A percentile compares a stretch with the other conserved stretches of the same genome.
Evolutionary conservation across 2,888 invertebrate genomes (phyloP).

Genomic region (Drosophila suboccidentalis): DNA sequence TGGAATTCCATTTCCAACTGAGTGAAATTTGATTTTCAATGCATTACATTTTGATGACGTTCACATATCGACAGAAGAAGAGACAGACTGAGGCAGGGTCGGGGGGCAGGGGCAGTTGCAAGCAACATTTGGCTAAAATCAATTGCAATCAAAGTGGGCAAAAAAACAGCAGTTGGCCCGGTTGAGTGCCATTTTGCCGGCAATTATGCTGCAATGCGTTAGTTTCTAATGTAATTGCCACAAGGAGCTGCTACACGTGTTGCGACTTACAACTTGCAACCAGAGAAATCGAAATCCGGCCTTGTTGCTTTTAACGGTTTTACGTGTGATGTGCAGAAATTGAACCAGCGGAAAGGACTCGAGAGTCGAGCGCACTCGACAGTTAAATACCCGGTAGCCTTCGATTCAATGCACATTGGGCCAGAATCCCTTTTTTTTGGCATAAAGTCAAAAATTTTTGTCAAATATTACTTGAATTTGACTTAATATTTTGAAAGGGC

Average conservation of each 20-base stretch:
- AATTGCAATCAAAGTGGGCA: slow-evolving; percentile 9
- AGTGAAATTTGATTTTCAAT: slow-evolving; percentile 60
- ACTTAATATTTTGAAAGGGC: too few relatives aligned
- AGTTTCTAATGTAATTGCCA: slow-evolving; percentile 18
- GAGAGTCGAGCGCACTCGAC: too few relatives aligned
- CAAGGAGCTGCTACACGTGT: slow-evolving; percentile 33
- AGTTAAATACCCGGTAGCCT: too few relatives aligned
- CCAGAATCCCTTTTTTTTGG: too few relatives aligned
- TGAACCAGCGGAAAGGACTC: slow-evolving; percentile 1
- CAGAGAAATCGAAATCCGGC: slow-evolving; percentile 7
- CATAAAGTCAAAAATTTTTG: too few relatives aligned
- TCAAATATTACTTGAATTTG: too few relatives aligned
- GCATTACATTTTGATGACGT: slow-evolving; percentile 53
- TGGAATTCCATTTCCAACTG: slow-evolving; percentile 32
- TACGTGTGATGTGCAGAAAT: slow-evolving; percentile 62
- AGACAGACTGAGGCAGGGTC: neutral
- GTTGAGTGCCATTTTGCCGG: slow-evolving; percentile 18
- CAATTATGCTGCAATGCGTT: slow-evolving; percentile 39
- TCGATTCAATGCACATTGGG: too few relatives aligned
- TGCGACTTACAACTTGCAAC: slow-evolving; percentile 15
- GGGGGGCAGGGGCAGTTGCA: neutral
- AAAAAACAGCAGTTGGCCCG: slow-evolving; percentile 7
- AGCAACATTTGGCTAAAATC: slow-evolving; percentile 22
- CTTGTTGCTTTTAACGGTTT: slow-evolving; percentile 44
- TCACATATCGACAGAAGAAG: neutral